Evolutionary conservation across 2,888 invertebrate genomes (phyloP).

Genomic region (Piscicola geometra): DNA sequence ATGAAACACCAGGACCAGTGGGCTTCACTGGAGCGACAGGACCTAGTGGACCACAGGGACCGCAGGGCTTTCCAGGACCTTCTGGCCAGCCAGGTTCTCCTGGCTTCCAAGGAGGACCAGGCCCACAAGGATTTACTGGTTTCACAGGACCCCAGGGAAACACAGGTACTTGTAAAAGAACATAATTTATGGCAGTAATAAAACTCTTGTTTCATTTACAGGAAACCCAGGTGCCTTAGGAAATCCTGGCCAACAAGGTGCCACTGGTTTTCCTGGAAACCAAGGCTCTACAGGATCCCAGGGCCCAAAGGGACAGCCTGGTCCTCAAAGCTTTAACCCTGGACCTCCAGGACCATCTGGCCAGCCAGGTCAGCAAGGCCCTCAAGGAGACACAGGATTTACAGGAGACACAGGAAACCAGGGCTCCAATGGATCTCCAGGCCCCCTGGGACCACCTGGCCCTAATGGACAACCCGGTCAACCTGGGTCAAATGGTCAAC

Average conservation of each 20-base stretch:
- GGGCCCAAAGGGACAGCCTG: conserved; percentile 34
- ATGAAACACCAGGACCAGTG: neutral
- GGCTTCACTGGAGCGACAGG: conserved; percentile 24
- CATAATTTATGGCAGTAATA: neutral
- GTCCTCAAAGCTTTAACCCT: conserved; percentile 11
- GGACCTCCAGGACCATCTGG: conserved; percentile 36
- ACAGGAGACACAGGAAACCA: conserved; percentile 21
- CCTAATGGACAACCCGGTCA: conserved; percentile 29
- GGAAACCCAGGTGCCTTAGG: conserved; percentile 37
- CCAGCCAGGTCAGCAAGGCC: conserved; percentile 36
- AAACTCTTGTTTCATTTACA: neutral
- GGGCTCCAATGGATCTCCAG: conserved; percentile 38
- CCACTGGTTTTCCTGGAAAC: conserved; percentile 36
- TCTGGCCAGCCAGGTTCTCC: conserved; percentile 18
- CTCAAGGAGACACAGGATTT: conserved; percentile 34
- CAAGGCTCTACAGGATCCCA: conserved; percentile 35
- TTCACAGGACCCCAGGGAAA: conserved; percentile 7
- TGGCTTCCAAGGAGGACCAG: conserved; percentile 26
- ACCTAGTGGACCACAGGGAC: conserved; percentile 18
- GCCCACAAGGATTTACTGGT: conserved; percentile 24
- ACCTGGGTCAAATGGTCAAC: conserved; percentile 21
- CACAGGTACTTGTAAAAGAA: neutral
- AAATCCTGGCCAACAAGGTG: conserved; percentile 35
- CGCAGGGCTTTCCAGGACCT: conserved; percentile 22
- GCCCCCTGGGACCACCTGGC: conserved; percentile 30